These are phyloP conservation scores for Zonitis immaculata DNA, from an alignment of 2,888 invertebrate species.

Conservation along the genomic window DNA sequence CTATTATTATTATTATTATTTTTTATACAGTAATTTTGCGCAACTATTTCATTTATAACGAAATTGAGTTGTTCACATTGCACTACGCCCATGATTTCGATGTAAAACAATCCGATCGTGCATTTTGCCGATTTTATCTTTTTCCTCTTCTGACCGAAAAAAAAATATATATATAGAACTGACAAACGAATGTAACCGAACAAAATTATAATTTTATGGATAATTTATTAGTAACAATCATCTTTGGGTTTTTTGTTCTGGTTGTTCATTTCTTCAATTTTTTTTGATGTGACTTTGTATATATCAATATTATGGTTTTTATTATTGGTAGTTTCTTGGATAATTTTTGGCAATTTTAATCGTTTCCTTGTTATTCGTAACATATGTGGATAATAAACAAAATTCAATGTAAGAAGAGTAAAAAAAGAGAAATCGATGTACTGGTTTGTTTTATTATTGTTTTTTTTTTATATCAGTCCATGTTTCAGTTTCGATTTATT, in stretches of 20 bases:
- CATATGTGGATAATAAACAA: conserved; percentile 7
- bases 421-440: no score
- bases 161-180: no score
- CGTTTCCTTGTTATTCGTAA: conserved; percentile 7
- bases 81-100: conserved; percentile 5
- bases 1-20: no score
- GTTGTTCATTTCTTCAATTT: conserved; percentile 2
- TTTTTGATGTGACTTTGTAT: not conserved
- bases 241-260: no score
- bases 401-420: conserved; percentile 1
- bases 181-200: not conserved
- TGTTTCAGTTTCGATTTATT: conserved; percentile 16
- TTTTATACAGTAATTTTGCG: not conserved
- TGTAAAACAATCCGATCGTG: conserved; percentile 4
- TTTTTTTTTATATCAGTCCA: not conserved
- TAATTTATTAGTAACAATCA: conserved; percentile 9
- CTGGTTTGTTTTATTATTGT: no score
- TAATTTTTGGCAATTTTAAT: conserved; percentile 1
- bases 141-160: not conserved
- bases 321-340: not conserved
- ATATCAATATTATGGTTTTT: not conserved
- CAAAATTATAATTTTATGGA: conserved; percentile 10
- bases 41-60: not conserved
- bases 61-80: conserved; percentile 5
- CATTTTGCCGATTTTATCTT: conserved; percentile 12